Evolutionary conservation across 2,797 vertebrate genomes (phyloP).

Genomic region (Pterois miles): DNA sequence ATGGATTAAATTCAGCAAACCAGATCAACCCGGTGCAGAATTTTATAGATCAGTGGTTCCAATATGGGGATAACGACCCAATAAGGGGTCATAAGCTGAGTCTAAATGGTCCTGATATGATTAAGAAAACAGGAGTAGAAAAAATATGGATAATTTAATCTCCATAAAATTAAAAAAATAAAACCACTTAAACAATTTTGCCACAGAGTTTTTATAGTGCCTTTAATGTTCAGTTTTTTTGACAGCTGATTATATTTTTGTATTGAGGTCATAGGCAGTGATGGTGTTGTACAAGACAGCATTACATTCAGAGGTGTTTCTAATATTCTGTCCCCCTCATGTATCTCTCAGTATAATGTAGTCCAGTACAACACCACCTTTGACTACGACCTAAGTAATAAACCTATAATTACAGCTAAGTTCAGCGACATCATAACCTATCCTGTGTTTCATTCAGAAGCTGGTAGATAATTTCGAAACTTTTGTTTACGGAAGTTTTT

Average conservation of each 20-base stretch:
- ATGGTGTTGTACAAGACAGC: neutral
- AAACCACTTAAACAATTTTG: neutral
- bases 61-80: neutral
- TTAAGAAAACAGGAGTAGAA: neutral
- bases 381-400: too few relatives aligned
- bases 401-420: too few relatives aligned
- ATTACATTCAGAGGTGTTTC: too few relatives aligned
- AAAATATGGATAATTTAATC: neutral
- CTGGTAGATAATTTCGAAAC: neutral
- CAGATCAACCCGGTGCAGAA: neutral
- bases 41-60: neutral
- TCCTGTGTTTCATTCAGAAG: neutral
- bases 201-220: neutral
- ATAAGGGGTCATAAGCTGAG: neutral
- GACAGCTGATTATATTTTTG: neutral
- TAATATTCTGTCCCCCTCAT: neutral
- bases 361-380: neutral
- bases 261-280: neutral
- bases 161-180: too few relatives aligned
- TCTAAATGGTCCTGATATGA: neutral
- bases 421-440: neutral
- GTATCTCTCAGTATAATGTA: neutral
- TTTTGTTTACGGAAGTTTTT: neutral
- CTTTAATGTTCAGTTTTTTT: neutral
- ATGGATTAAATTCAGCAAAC: neutral